Evolutionary conservation across 2,888 invertebrate genomes (phyloP).

Genomic region (Villa cingulata): DNA sequence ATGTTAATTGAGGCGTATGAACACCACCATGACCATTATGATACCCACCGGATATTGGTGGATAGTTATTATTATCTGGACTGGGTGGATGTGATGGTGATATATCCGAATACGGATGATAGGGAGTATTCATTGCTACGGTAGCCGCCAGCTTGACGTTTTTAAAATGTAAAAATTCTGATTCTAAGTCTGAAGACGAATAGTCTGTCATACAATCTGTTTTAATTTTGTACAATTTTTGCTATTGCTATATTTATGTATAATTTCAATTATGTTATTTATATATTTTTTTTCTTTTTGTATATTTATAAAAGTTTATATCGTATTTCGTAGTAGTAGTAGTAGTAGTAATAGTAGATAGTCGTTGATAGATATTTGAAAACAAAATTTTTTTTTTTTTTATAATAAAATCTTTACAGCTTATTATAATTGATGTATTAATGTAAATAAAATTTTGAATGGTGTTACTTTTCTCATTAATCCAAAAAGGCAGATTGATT

Average conservation of each 20-base stretch:
- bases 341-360: no score
- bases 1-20: constrained; percentile 28
- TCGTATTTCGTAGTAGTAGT: no score
- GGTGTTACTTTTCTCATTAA: constrained; percentile 1
- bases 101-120: constrained; percentile 72
- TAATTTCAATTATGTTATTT: no score
- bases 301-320: no score
- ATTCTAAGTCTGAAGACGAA: constrained; percentile 14
- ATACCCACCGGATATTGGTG: constrained; percentile 38
- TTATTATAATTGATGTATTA: no score
- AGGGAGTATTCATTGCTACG: constrained; percentile 81
- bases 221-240: background rate
- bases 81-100: constrained; percentile 65
- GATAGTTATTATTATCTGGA: constrained; percentile 57
- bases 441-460: no score
- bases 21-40: constrained; percentile 33
- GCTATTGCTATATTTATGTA: background rate
- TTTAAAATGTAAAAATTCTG: constrained; percentile 21
- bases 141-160: constrained; percentile 76
- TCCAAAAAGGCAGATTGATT: constrained; percentile 6
- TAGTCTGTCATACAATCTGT: constrained; percentile 14
- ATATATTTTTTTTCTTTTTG: no score
- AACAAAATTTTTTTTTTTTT: no score
- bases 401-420: no score
- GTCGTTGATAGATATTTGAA: no score